A percentile compares a stretch with the other conserved stretches of the same genome.
phyloP scores from a whole-genome alignment of 2,888 invertebrate species.

The Drosophila helvetica region DNA sequence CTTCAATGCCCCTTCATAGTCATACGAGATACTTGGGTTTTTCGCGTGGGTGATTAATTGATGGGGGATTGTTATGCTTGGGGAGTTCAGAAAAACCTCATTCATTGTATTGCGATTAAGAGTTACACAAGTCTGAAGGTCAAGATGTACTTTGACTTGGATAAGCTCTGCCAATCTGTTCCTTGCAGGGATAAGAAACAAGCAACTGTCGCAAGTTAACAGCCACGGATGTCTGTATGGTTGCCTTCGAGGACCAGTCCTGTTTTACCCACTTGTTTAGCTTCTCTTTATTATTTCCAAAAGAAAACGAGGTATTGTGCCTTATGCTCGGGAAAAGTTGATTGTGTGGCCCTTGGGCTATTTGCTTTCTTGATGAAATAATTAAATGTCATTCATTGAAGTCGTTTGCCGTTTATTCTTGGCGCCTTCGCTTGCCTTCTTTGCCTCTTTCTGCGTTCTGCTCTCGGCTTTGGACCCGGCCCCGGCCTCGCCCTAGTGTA shows the following conservation, averaged over 20 bases:
- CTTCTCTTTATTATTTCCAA: neutral
- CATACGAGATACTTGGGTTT: neutral
- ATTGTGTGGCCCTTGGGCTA: constrained; percentile 74
- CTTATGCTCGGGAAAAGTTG: constrained; percentile 64
- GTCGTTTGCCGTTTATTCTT: constrained; percentile 52
- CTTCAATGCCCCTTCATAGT: neutral
- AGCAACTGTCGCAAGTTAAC: neutral
- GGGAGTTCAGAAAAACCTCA: constrained; percentile 12
- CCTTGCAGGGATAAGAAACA: neutral
- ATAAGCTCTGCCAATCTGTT: neutral
- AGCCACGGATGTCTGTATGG: neutral
- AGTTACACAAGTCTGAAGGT: neutral
- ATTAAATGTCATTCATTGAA: constrained; percentile 79
- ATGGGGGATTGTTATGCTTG: constrained; percentile 4
- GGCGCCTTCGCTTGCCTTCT: constrained; percentile 10
- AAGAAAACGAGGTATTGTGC: constrained; percentile 50
- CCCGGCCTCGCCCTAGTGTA: constrained; percentile 34
- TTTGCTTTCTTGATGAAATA: constrained; percentile 80
- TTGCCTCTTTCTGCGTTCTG: constrained; percentile 5
- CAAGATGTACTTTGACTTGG: neutral
- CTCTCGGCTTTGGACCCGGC: neutral
- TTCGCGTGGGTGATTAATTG: constrained; percentile 36
- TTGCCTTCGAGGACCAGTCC: neutral
- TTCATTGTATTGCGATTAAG: constrained; percentile 4
- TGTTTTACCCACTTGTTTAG: neutral